These are phyloP conservation scores for Phaonia tiefii DNA, from an alignment of 2,888 invertebrate genomes.

Conservation along the genomic window DNA sequence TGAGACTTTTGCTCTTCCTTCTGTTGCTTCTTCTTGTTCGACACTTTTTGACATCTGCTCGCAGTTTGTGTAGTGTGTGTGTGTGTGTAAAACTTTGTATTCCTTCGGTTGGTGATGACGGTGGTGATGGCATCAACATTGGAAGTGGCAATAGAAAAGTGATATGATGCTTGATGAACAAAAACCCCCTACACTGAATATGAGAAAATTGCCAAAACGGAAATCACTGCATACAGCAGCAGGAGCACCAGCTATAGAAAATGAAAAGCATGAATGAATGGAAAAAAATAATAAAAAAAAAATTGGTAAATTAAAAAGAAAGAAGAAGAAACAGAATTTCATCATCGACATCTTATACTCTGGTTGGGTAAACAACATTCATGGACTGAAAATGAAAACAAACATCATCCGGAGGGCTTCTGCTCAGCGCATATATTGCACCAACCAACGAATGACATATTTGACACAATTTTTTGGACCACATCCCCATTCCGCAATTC, in stretches of 20 bases:
- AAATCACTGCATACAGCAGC: constrained; percentile 50
- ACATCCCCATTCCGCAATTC: neutral
- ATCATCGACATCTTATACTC: constrained; percentile 43
- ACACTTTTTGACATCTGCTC: constrained; percentile 10
- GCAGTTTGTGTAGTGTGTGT: neutral
- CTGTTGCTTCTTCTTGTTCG: neutral
- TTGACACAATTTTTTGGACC: constrained; percentile 23
- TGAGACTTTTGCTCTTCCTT: constrained; percentile 1
- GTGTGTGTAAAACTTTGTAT: neutral
- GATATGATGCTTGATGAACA: neutral
- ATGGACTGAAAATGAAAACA: neutral
- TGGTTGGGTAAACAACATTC: constrained; percentile 15
- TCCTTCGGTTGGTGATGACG: too few relatives aligned
- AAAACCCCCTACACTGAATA: constrained; percentile 8
- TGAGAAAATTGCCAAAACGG: constrained; percentile 50
- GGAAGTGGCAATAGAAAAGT: neutral
- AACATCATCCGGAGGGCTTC: neutral
- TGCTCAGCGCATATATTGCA: constrained; percentile 26
- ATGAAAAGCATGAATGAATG: neutral
- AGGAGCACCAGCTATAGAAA: neutral
- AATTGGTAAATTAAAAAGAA: constrained; percentile 17
- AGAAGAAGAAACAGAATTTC: constrained; percentile 44
- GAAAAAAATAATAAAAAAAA: too few relatives aligned
- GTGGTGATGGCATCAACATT: neutral
- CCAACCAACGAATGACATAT: constrained; percentile 19